Evolutionary conservation across 2,888 invertebrate genomes (phyloP).

Genomic region (Congeria kusceri): DNA sequence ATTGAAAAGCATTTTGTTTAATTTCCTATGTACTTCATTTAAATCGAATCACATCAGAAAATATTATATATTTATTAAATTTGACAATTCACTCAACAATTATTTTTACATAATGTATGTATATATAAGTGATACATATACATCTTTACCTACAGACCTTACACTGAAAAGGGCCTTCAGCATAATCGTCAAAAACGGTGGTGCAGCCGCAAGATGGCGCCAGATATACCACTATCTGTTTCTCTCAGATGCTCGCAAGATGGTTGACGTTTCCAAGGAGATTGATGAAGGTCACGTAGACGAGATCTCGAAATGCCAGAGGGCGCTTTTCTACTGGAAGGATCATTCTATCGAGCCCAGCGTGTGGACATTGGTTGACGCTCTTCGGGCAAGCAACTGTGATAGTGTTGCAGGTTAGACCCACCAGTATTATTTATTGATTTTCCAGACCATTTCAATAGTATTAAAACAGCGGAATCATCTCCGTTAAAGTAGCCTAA

Average conservation of each 20-base stretch:
- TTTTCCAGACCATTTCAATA: too few relatives aligned
- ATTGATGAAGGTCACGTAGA: slow-evolving; percentile 41
- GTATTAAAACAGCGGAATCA: too few relatives aligned
- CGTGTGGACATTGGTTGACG: slow-evolving; percentile 56
- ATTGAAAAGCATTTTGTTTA: too few relatives aligned
- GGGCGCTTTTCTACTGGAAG: slow-evolving; percentile 47
- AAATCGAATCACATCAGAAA: too few relatives aligned
- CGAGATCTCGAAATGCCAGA: slow-evolving; percentile 39
- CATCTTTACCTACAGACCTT: slow-evolving; percentile 28
- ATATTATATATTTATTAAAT: too few relatives aligned
- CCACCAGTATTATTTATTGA: too few relatives aligned
- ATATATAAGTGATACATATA: too few relatives aligned
- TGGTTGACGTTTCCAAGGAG: slow-evolving; percentile 30
- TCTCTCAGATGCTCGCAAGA: slow-evolving; percentile 10
- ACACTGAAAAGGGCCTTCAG: slow-evolving; percentile 38
- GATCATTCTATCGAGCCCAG: slow-evolving; percentile 16
- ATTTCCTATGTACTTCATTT: too few relatives aligned
- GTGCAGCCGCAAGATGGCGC: slow-evolving; percentile 41
- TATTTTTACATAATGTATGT: too few relatives aligned
- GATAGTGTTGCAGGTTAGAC: slow-evolving; percentile 48
- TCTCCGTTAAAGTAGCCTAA: too few relatives aligned
- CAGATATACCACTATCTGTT: slow-evolving; percentile 34
- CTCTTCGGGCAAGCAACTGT: slow-evolving; percentile 36
- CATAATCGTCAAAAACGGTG: slow-evolving; percentile 29
- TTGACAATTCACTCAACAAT: too few relatives aligned